Percentiles rank a stretch among this genome's conserved stretches.
These are phyloP conservation scores for Sebastolobus altivelis DNA, from an alignment of 2,797 vertebrate genomes.

Conservation along the genomic window DNA sequence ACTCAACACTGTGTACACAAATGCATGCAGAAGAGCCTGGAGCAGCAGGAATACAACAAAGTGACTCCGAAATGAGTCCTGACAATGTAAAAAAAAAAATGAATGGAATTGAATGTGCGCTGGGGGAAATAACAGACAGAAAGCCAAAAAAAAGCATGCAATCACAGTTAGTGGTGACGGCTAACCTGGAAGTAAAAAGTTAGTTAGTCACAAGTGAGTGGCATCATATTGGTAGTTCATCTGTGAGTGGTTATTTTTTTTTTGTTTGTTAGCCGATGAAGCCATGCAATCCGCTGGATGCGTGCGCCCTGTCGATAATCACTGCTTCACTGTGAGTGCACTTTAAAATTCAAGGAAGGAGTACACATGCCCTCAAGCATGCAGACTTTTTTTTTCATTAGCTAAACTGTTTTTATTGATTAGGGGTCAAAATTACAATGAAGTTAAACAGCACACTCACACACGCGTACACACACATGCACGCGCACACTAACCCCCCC, in stretches of 20 bases:
- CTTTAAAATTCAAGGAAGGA: slow-evolving; percentile 64
- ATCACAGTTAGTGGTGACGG: slow-evolving; percentile 77
- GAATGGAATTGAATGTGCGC: slow-evolving; percentile 44
- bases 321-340: slow-evolving; percentile 54
- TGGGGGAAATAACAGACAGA: slow-evolving; percentile 44
- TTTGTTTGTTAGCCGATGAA: slow-evolving; percentile 49
- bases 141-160: slow-evolving; percentile 78
- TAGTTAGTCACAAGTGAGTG: slow-evolving; percentile 80
- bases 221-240: slow-evolving; percentile 64
- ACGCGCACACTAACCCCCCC: slow-evolving; percentile 14
- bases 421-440: slow-evolving; percentile 72
- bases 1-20: slow-evolving; percentile 75
- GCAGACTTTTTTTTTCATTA: slow-evolving; percentile 77
- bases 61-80: slow-evolving; percentile 34
- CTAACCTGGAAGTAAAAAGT: slow-evolving; percentile 84
- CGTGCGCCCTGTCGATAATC: slow-evolving; percentile 75
- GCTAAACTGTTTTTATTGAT: slow-evolving; percentile 83
- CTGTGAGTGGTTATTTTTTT: slow-evolving; percentile 41
- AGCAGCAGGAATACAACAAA: slow-evolving; percentile 33
- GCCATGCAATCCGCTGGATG: slow-evolving; percentile 74
- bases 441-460: slow-evolving; percentile 59
- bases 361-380: slow-evolving; percentile 73
- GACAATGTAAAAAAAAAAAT: slow-evolving; percentile 6
- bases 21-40: slow-evolving; percentile 70
- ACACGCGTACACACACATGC: slow-evolving; percentile 17